A percentile compares a stretch with the other conserved stretches of the same genome.
These are phyloP conservation scores for Ailurus styani DNA, from an alignment of 2,113 vertebrate genomes.

Conservation along the genomic window DNA sequence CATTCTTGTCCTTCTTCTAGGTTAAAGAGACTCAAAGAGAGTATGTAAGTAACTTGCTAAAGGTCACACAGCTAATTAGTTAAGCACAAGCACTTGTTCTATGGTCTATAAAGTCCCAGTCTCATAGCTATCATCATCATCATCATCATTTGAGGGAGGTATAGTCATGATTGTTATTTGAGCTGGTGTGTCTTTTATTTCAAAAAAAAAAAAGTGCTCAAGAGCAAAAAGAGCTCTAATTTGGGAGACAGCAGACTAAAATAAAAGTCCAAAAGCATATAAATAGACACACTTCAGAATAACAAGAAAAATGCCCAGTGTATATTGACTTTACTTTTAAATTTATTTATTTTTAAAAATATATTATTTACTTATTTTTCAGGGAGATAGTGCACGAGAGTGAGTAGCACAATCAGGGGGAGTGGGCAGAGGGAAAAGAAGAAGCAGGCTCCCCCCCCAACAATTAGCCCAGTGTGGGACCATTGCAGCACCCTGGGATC, in stretches of 20 bases:
- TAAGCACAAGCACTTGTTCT: not conserved
- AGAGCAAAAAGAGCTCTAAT: not conserved
- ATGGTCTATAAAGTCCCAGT: not conserved
- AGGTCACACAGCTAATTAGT: not conserved
- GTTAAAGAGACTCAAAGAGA: not conserved
- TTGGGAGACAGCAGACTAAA: not conserved
- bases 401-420: too few species aligned
- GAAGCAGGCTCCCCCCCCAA: too few species aligned
- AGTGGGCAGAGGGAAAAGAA: too few species aligned
- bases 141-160: not conserved
- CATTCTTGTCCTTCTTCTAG: not conserved
- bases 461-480: too few species aligned
- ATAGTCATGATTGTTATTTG: not conserved
- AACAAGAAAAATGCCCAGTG: not conserved
- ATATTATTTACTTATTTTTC: too few species aligned
- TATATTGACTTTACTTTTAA: not conserved
- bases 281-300: not conserved
- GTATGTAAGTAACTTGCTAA: not conserved
- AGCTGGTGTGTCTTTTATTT: not conserved
- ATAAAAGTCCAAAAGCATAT: not conserved
- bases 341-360: not conserved
- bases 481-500: too few species aligned
- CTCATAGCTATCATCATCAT: not conserved
- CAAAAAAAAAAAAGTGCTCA: not conserved
- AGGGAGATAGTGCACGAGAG: too few species aligned